Evolutionary conservation across 2,888 invertebrate genomes (phyloP).

Genomic region (Mythimna loreyi): DNA sequence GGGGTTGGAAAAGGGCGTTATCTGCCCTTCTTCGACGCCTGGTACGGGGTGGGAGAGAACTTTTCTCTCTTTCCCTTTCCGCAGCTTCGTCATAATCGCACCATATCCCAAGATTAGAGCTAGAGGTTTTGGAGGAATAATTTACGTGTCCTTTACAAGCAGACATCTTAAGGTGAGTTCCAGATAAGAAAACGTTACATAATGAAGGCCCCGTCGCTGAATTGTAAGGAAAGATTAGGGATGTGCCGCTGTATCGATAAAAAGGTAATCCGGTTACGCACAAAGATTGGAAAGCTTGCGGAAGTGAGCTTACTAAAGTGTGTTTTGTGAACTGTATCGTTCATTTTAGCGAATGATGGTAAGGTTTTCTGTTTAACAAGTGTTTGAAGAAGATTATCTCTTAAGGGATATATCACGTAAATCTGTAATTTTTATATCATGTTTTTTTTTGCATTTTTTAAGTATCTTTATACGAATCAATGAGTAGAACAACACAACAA

Average conservation of each 20-base stretch:
- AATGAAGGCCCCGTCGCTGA: conserved; percentile 76
- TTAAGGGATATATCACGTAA: background rate
- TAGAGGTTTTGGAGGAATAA: conserved; percentile 53
- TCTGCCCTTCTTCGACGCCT: too few relatives aligned
- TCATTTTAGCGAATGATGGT: background rate
- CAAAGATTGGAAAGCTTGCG: conserved; percentile 1
- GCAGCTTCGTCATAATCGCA: conserved; percentile 46
- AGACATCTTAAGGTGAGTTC: conserved; percentile 69
- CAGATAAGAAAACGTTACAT: conserved; percentile 81
- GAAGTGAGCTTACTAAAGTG: background rate
- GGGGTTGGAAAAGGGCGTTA: too few relatives aligned
- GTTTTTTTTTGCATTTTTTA: too few relatives aligned
- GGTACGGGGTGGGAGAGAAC: too few relatives aligned
- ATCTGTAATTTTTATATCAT: too few relatives aligned
- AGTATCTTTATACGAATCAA: background rate
- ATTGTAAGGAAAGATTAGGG: conserved; percentile 66
- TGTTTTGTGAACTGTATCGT: background rate
- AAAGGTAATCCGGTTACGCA: conserved; percentile 20
- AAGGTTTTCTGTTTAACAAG: background rate
- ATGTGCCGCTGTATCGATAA: conserved; percentile 44
- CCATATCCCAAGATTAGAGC: conserved; percentile 48
- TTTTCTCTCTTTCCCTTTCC: too few relatives aligned
- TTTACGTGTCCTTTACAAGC: conserved; percentile 61
- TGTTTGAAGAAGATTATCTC: background rate
- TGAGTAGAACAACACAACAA: background rate